Base-by-base conservation (phyloP, 2,888 invertebrate genomes). In the Biston betularia region DNA sequence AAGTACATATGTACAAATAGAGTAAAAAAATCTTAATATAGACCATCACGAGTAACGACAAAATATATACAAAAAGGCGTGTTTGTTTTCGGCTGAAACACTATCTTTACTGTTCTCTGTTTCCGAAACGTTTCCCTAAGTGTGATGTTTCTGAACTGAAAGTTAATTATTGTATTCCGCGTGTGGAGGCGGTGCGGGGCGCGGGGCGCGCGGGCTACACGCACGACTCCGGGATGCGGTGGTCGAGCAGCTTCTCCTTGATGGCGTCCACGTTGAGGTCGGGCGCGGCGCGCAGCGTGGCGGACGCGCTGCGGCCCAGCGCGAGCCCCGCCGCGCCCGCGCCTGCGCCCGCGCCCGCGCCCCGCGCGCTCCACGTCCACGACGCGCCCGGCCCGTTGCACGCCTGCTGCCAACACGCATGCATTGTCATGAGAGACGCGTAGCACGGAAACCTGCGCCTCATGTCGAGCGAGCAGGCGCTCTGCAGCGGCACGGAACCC, bases 201-300 rank as follows among this genome's bases (percentile, higher is more conserved):
- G 49, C 44, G 15, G 46, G 24, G 48, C 56, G 49, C 57, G 38
- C 46, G 61, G 49, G 45, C 96, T 96, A 97, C 82, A 97, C 97
- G 93, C 97, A 97, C 86, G 97, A 97, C 91, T 97, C 97, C 52
- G 97, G 97, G 85, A 97, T 96, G 85, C 97, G 96, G 87, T 97
- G 97, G 82, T 97, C 97, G 95, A 97, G 97, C 71, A 97, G 95
- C 84, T 97, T 96, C 89, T 97, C 97, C 89, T 97, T 97, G 89
- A 97, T 97, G 82, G 97, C 97, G 88, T 97, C 96, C 64, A 97
- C 97, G 91, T 97, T 97, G 81, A 97, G 95, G 80, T 90, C 90
- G 54, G 88, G 83, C 55, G 90, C 84, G 69, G 87, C 82, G 78
- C 91, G 92, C 74, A 93, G 87, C 69, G 94, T 92, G 58, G 94